Evolutionary conservation across 2,888 invertebrate genomes (phyloP), one percentile per base, ranked within the genome.

Genomic region (Drosophila setosimentum): DNA sequence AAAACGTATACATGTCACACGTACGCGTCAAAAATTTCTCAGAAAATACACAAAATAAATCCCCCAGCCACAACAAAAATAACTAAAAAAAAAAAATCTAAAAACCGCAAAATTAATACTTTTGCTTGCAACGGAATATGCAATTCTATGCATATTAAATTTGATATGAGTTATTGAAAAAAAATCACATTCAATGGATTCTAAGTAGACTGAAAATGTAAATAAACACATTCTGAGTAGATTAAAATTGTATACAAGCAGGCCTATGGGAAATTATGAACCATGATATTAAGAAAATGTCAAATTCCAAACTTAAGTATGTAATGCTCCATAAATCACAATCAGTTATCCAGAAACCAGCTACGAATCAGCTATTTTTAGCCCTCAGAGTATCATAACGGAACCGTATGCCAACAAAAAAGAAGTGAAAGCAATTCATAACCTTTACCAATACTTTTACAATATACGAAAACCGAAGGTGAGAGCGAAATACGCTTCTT

Each of bases 21-120:
- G 84, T 89, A 79, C 74, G 76, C 89, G 79, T 87, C 84, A 87
- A 87, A 87, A 79, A 72, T 70, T 89, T 79, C 87, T 83, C 70
- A 79, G 87, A 83, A 86, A 73, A 73, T 68, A 73, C 37, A 59
- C 72, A 68, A 58, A 55, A 37, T 2, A 55, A 55, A 37, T 54
- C 8, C 13, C 45, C 54, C 48, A 69, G 57, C 63, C 70, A 50
- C 59, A 73, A 57, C 32, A 51, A 30, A 67, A 60, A 50, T n/a
- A 65, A 40, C 24, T 54, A 16, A 1, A 61, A 69, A 50, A 63
- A 69, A 75, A 37, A 29, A 6, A 30, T 7, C 7, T 1, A 66
- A 35, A 54, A 78, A 68, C 72, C 80, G 57, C 78, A 80, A 78
- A 73, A 80, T 63, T 57, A 72, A 68, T 67, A 63, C 18, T 49